Evolutionary conservation across 2,113 vertebrate species (phyloP).

Genomic region (Dryoscopus gambensis): DNA sequence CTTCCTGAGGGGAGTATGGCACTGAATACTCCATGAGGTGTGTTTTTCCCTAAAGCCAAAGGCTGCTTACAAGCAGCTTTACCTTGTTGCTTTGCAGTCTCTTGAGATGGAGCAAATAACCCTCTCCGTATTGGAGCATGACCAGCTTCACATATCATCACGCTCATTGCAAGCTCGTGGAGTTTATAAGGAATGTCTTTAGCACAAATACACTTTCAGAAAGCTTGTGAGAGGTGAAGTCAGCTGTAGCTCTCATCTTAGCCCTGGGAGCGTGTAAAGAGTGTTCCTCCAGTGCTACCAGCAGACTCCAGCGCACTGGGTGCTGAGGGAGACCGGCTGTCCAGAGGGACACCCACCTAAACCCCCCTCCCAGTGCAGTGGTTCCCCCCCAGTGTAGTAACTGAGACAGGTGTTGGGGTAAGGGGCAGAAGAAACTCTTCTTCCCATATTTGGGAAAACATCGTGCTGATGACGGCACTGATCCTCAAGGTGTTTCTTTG

Average conservation of each 20-base stretch:
- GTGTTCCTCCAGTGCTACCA: background rate
- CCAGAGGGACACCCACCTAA: background rate
- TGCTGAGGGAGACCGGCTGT: background rate
- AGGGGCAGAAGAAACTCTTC: background rate
- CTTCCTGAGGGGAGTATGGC: background rate
- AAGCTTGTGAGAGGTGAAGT: background rate
- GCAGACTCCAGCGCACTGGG: background rate
- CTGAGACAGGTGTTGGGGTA: background rate
- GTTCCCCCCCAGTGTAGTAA: background rate
- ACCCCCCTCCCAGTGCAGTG: background rate
- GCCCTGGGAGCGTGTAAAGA: background rate
- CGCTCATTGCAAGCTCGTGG: background rate
- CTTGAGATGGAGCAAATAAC: background rate
- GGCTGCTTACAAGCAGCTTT: background rate
- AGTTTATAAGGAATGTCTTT: slow-evolving; percentile 11
- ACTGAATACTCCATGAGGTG: background rate
- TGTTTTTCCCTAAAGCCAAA: background rate
- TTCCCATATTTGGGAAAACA: background rate
- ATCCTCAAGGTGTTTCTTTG: background rate
- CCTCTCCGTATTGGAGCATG: background rate
- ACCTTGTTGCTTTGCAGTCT: background rate
- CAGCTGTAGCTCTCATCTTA: background rate
- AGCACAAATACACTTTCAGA: background rate
- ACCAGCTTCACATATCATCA: background rate
- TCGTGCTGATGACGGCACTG: rapidly evolving